Evolutionary conservation across 2,113 vertebrate genomes (phyloP).

Genomic region (Ciconia stormi): DNA sequence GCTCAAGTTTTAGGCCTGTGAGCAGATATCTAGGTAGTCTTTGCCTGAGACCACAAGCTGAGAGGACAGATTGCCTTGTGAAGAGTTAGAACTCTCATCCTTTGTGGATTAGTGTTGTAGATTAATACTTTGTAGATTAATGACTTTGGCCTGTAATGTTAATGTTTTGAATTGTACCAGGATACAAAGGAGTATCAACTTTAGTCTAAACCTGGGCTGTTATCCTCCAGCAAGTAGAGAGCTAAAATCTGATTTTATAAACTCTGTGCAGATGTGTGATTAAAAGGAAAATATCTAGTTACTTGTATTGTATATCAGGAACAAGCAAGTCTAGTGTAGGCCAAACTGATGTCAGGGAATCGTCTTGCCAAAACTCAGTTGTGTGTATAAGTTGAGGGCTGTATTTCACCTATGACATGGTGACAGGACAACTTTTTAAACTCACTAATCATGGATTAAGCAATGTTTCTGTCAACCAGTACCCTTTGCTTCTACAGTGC

Average conservation of each 20-base stretch:
- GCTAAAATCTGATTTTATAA: not conserved
- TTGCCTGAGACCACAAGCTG: not conserved
- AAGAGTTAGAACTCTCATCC: not conserved
- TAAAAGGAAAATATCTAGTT: not conserved
- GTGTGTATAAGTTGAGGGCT: not conserved
- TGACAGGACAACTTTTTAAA: not conserved
- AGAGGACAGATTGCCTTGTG: not conserved
- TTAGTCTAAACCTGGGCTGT: not conserved
- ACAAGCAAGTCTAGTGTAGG: not conserved
- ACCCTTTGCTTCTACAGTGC: not conserved
- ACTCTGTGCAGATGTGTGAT: not conserved
- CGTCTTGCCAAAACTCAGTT: not conserved
- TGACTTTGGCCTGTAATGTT: not conserved
- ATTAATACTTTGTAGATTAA: not conserved
- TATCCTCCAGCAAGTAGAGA: not conserved
- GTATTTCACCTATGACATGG: not conserved
- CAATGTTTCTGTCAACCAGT: not conserved
- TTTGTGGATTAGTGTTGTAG: not conserved
- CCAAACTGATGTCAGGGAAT: not conserved
- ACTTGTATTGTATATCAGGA: not conserved
- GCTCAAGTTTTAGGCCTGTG: not conserved
- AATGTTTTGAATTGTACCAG: not conserved
- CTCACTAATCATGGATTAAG: not conserved
- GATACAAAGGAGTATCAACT: not conserved
- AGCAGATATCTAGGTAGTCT: not conserved